phyloP scores from a whole-genome alignment of 2,797 vertebrate genomes.

The Enteromius paludinosus region DNA sequence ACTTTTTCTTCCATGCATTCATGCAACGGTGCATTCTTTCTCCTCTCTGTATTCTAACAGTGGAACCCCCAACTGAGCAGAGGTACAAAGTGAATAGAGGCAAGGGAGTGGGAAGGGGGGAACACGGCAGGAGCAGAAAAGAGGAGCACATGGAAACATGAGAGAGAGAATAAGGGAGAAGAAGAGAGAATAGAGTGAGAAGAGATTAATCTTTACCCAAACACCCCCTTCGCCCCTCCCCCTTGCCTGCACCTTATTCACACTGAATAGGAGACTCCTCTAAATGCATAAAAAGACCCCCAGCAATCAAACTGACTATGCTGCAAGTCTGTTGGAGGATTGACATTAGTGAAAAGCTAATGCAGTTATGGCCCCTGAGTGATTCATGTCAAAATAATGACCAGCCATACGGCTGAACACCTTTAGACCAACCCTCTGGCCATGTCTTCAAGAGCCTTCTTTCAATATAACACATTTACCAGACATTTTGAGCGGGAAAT shows the following conservation, averaged over 20 bases:
- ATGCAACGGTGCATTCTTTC: constrained; percentile 45
- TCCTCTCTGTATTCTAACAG: constrained; percentile 64
- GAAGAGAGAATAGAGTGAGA: constrained; percentile 74
- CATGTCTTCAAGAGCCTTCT: constrained; percentile 8
- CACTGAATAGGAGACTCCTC: constrained; percentile 75
- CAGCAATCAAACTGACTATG: constrained; percentile 74
- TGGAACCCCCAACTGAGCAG: constrained; percentile 70
- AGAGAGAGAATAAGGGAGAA: constrained; percentile 65
- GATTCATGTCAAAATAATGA: constrained; percentile 74
- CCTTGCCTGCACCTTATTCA: constrained; percentile 78
- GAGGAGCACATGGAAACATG: constrained; percentile 68
- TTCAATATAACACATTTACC: constrained; percentile 13
- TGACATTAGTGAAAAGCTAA: constrained; percentile 65
- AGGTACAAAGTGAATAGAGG: constrained; percentile 77
- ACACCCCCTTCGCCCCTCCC: constrained; percentile 70
- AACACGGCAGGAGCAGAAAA: constrained; percentile 63
- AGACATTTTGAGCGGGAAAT: constrained; percentile 4
- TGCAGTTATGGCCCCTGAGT: constrained; percentile 76
- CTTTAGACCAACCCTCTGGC: constrained; percentile 41
- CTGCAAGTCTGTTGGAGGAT: constrained; percentile 73
- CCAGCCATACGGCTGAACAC: constrained; percentile 65
- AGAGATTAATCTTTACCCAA: constrained; percentile 83
- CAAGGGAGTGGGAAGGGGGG: constrained; percentile 56
- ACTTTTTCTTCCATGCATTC: constrained; percentile 25
- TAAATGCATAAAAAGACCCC: constrained; percentile 77